phyloP scores from a whole-genome alignment of 2,113 vertebrate genomes.

The Upupa epops region DNA sequence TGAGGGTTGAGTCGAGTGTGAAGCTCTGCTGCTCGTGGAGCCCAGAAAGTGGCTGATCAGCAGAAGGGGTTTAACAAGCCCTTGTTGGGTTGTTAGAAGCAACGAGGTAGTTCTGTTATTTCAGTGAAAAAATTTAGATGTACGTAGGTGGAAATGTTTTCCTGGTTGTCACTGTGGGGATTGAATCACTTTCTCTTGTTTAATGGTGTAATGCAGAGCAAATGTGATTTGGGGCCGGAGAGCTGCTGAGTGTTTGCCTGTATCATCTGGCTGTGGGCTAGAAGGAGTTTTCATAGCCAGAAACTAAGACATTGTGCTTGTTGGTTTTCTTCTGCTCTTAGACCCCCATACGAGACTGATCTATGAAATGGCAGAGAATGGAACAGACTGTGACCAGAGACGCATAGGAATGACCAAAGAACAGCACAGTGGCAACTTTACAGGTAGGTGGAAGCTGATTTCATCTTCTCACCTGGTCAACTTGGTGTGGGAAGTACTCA shows the following conservation, averaged over 20 bases:
- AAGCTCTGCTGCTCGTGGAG: slow-evolving; percentile 1
- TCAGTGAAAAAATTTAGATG: neutral
- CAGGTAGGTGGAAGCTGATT: slow-evolving; percentile 76
- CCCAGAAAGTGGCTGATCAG: neutral
- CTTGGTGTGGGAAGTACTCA: neutral
- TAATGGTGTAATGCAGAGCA: neutral
- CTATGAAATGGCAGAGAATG: slow-evolving; percentile 95
- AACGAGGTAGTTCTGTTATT: neutral
- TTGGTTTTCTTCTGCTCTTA: slow-evolving; percentile 10
- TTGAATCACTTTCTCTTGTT: slow-evolving; percentile 2
- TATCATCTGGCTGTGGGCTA: neutral
- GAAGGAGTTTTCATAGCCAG: neutral
- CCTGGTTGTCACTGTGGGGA: neutral
- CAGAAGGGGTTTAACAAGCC: neutral
- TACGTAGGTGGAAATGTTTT: slow-evolving; percentile 40
- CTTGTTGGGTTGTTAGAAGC: neutral
- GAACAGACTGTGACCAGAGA: slow-evolving; percentile 89
- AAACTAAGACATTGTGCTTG: neutral
- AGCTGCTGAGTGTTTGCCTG: neutral
- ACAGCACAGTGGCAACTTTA: slow-evolving; percentile 89
- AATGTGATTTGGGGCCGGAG: neutral
- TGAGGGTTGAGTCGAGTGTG: neutral
- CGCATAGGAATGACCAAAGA: slow-evolving; percentile 84
- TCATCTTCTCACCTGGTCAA: neutral
- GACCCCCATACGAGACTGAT: slow-evolving; percentile 67